Evolutionary conservation across 2,797 vertebrate species (phyloP), one percentile per base, ranked within the genome.

Genomic region (Holocentrus rufus): DNA sequence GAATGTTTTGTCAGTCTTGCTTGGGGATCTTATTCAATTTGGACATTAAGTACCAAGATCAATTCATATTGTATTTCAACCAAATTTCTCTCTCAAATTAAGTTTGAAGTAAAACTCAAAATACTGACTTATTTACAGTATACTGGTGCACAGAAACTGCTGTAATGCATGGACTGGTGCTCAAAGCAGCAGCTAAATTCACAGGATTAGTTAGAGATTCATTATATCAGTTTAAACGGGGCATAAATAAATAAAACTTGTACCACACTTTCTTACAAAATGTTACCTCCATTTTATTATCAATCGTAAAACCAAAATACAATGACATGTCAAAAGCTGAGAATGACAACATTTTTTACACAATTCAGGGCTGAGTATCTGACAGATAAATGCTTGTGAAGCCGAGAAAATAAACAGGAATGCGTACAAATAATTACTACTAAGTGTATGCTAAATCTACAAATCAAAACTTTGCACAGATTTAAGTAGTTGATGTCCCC

Each of bases 231-330:
- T 44, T 1, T 44, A 15, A 44, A 13, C 2, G 11, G 11, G 11
- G 13, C 42, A 39, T 15, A n/a, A 63, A 49, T 39, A 77, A 55
- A 1, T 55, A 69, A 9, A 63, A 53, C 20, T 56, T 23, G 52
- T 9, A 72, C 14, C 4, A 68, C 3, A 0, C 62, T 44, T 74
- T 85, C 55, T 70, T 86, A 86, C 7, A 87, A 89, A 90, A 90
- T 27, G 39, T 77, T 25, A 10, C 52, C 74, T 76, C 64, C 13
- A 67, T 75, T 92, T 90, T 90, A 91, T 89, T 87, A 73, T 73
- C 66, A 23, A 20, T 72, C 83, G 81, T 61, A 83, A 86, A 80
- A 54, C 49, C 20, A 42, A 74, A 74, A 67, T 59, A 76, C 62
- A 79, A 58, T 50, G 25, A 53, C 34, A 44, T 53, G 44, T 83